These are phyloP conservation scores for Achatina immaculata DNA, from an alignment of 1,140 invertebrate species.

Conservation along the genomic window DNA sequence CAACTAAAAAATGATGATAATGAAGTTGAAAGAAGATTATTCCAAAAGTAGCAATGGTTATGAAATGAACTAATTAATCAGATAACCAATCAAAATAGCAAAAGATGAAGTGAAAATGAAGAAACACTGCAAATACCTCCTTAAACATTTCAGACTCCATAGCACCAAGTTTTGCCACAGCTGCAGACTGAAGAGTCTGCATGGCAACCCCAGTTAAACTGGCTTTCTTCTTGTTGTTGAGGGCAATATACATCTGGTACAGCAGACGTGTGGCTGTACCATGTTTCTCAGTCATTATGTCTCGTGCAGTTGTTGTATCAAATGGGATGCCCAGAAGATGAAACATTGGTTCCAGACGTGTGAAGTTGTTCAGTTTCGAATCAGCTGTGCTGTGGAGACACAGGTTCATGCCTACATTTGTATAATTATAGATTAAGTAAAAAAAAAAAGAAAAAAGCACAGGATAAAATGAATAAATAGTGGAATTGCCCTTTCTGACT, in stretches of 20 bases:
- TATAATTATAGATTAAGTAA: constrained; percentile 1
- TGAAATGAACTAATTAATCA: too few species aligned
- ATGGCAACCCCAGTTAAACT: constrained; percentile 71
- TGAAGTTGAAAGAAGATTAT: too few species aligned
- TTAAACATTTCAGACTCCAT: constrained; percentile 68
- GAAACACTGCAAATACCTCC: too few species aligned
- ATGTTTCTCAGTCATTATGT: constrained; percentile 71
- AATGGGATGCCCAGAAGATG: constrained; percentile 69
- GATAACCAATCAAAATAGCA: too few species aligned
- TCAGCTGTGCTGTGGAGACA: constrained; percentile 65
- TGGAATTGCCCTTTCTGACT: too few species aligned
- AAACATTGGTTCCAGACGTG: constrained; percentile 67
- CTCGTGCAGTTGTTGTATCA: constrained; percentile 69
- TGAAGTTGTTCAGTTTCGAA: constrained; percentile 72
- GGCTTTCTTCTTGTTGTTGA: constrained; percentile 70
- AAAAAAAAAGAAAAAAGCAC: not conserved
- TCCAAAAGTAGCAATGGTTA: too few species aligned
- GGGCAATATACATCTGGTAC: constrained; percentile 71
- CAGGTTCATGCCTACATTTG: too few species aligned
- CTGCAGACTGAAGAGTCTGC: constrained; percentile 70
- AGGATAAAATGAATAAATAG: too few species aligned
- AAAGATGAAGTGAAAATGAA: too few species aligned
- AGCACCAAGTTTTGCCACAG: constrained; percentile 68
- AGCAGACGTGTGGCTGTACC: constrained; percentile 67
- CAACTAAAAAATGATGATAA: too few species aligned